Conservation (phyloP, 1,140 invertebrate genomes). For the Pachypsylla venusta region DNA sequence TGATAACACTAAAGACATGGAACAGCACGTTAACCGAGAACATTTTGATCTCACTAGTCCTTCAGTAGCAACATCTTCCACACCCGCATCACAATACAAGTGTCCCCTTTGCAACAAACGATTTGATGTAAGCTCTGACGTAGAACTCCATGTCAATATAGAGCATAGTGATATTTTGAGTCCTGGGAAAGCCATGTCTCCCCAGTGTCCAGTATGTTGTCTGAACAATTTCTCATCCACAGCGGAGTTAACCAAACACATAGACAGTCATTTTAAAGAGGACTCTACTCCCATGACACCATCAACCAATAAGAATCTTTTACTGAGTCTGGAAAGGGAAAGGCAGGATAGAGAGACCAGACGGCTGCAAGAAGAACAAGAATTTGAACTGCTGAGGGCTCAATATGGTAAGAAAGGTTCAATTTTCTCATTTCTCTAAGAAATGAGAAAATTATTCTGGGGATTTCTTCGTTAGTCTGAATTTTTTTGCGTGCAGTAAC, state of each 20-base stretch:
- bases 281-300: slow-evolving; percentile 24
- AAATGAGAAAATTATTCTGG: slow-evolving; percentile 18
- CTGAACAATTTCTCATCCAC: slow-evolving; percentile 35
- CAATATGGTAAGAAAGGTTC: slow-evolving; percentile 3
- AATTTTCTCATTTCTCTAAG: too few relatives aligned
- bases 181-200: slow-evolving; percentile 29
- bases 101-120: slow-evolving; percentile 58
- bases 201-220: slow-evolving; percentile 38
- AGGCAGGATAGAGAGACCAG: slow-evolving; percentile 51
- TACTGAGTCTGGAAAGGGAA: slow-evolving; percentile 43
- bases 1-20: slow-evolving; percentile 51
- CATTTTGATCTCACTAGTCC: slow-evolving; percentile 74
- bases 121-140: slow-evolving; percentile 55
- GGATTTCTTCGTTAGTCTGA: too few relatives aligned
- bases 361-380: slow-evolving; percentile 53
- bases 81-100: slow-evolving; percentile 32
- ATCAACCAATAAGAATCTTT: slow-evolving; percentile 33
- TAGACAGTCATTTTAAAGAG: slow-evolving; percentile 49
- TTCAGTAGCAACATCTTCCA: slow-evolving; percentile 36
- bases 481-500: too few relatives aligned
- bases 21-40: slow-evolving; percentile 67
- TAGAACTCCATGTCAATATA: slow-evolving; percentile 72
- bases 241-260: slow-evolving; percentile 43
- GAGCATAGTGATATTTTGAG: slow-evolving; percentile 61
- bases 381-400: slow-evolving; percentile 60